phyloP scores from a whole-genome alignment of 2,797 vertebrate genomes.

The Parotocinclus haroldoi region DNA sequence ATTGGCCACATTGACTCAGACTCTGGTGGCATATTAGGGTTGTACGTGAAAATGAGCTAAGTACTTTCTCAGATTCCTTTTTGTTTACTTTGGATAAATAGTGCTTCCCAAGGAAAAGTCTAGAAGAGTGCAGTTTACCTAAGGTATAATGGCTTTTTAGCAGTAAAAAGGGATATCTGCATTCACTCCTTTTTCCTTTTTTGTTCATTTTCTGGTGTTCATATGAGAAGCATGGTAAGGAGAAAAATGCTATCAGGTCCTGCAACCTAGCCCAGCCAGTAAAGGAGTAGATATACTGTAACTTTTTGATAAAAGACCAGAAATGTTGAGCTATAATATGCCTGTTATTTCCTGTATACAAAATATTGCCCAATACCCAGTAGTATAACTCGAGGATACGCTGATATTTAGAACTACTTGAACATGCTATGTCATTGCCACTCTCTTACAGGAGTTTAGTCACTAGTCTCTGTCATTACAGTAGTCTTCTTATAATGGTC shows the following conservation, averaged over 20 bases:
- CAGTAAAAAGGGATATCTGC: constrained; percentile 29
- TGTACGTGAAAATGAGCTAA: constrained; percentile 60
- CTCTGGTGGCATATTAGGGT: constrained; percentile 58
- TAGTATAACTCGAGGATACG: too few species aligned
- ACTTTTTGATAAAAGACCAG: too few species aligned
- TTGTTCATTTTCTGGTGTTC: background rate
- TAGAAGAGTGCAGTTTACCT: constrained; percentile 61
- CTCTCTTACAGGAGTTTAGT: too few species aligned
- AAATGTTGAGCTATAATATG: too few species aligned
- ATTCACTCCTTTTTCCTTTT: constrained; percentile 15
- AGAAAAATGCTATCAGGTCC: constrained; percentile 19
- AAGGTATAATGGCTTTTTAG: constrained; percentile 49
- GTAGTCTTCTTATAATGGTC: too few species aligned
- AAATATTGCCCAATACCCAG: too few species aligned
- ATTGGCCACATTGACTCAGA: constrained; percentile 51
- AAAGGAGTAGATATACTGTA: too few species aligned
- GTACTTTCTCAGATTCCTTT: constrained; percentile 57
- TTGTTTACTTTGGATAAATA: constrained; percentile 66
- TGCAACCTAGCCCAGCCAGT: too few species aligned
- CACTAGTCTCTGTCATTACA: too few species aligned
- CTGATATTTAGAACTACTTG: too few species aligned
- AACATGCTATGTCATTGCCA: too few species aligned
- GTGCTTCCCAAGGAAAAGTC: constrained; percentile 55
- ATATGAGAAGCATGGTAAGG: background rate
- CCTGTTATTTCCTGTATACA: too few species aligned